These are phyloP conservation scores for Eptesicus fuscus DNA, from an alignment of 2,113 vertebrate genomes.

Conservation along the genomic window DNA sequence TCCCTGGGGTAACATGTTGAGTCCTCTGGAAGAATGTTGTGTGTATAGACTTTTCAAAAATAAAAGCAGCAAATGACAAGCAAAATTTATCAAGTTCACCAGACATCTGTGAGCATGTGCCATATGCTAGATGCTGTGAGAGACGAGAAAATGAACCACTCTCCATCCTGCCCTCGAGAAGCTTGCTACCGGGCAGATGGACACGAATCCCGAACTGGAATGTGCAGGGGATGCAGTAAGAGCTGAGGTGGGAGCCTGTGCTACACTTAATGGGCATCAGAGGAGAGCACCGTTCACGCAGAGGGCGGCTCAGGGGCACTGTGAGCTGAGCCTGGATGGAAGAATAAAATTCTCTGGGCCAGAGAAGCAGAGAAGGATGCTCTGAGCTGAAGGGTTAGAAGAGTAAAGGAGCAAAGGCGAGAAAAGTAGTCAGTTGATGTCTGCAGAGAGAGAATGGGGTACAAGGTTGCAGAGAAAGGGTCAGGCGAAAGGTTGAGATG, in stretches of 20 bases:
- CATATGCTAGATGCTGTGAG: neutral
- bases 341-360: neutral
- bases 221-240: neutral
- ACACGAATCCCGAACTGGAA: neutral
- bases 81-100: neutral
- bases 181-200: neutral
- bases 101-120: neutral
- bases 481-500: neutral
- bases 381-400: neutral
- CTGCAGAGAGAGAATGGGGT: neutral
- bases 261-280: neutral
- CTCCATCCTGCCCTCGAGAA: neutral
- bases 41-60: neutral
- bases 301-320: neutral
- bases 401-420: neutral
- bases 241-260: neutral
- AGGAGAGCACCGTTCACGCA: rapidly evolving
- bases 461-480: neutral
- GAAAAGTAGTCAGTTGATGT: neutral
- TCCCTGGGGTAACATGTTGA: neutral
- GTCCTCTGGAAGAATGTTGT: neutral
- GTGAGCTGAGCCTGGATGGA: neutral
- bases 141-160: neutral
- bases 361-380: neutral
- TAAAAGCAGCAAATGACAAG: neutral